Conservation (phyloP, 2,888 invertebrate genomes). For the Aricia artaxerxes region DNA sequence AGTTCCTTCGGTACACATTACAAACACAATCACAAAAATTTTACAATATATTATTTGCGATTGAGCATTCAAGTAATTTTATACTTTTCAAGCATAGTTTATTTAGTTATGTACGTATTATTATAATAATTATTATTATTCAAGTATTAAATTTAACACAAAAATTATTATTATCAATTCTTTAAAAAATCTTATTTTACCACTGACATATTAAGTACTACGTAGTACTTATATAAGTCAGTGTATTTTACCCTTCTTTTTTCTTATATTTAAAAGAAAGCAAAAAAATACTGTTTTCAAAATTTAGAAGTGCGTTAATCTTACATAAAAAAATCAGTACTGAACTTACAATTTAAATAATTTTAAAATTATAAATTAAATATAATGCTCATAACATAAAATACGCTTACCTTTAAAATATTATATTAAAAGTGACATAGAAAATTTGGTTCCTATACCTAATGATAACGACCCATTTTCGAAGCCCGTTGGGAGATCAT, state of each 20-base stretch:
- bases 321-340: constrained; percentile 70
- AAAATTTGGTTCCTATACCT: constrained; percentile 76
- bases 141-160: constrained; percentile 24
- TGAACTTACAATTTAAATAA: constrained; percentile 65
- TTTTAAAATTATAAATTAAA: constrained; percentile 71
- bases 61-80: constrained; percentile 68
- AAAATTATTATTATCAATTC: constrained; percentile 30
- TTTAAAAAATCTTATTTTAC: constrained; percentile 35
- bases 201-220: too few species aligned
- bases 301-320: constrained; percentile 57
- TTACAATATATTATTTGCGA: constrained; percentile 49
- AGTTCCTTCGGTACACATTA: constrained; percentile 44
- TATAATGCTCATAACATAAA: constrained; percentile 76
- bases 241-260: background rate
- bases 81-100: constrained; percentile 39
- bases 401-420: constrained; percentile 70
- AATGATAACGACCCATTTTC: constrained; percentile 66
- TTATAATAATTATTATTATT: background rate
- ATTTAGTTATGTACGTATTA: constrained; percentile 23
- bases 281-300: constrained; percentile 22
- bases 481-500: constrained; percentile 48
- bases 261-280: background rate
- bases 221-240: too few species aligned
- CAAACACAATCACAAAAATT: constrained; percentile 42
- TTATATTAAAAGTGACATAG: constrained; percentile 75